These are phyloP conservation scores for Spinus pinus DNA, from an alignment of 2,797 vertebrate genomes.

Conservation along the genomic window DNA sequence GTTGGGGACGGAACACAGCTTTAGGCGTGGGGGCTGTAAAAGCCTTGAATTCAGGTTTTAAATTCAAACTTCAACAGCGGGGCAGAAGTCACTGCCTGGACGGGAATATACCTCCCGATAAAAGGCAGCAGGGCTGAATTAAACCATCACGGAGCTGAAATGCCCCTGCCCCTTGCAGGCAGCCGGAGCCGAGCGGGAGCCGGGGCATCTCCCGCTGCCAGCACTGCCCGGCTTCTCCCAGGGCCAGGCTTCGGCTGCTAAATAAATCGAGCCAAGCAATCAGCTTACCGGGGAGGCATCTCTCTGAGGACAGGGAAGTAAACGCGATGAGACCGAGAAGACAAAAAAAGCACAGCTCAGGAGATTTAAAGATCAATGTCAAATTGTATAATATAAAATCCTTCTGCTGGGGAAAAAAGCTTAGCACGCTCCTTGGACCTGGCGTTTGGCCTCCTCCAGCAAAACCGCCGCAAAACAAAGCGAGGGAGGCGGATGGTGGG, in stretches of 20 bases:
- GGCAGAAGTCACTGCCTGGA: neutral
- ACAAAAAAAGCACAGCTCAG: slow-evolving; percentile 72
- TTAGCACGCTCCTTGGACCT: slow-evolving; percentile 42
- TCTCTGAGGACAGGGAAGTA: slow-evolving; percentile 34
- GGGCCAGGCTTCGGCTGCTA: neutral
- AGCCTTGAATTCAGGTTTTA: neutral
- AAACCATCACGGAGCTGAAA: neutral
- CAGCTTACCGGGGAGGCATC: slow-evolving; percentile 49
- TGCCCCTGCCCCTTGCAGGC: neutral
- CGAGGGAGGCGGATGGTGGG: neutral
- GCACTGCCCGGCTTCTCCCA: neutral
- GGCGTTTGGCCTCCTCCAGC: slow-evolving; percentile 45
- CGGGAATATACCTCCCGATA: neutral
- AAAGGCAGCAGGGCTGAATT: neutral
- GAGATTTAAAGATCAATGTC: slow-evolving; percentile 76
- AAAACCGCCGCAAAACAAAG: neutral
- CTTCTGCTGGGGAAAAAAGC: slow-evolving; percentile 49
- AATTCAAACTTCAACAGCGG: neutral
- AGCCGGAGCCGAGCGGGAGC: neutral
- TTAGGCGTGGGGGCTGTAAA: neutral
- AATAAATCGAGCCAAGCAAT: slow-evolving; percentile 40
- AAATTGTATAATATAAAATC: slow-evolving; percentile 73
- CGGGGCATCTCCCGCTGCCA: neutral
- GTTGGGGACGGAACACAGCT: neutral
- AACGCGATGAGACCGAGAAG: slow-evolving; percentile 50